Evolutionary conservation across 2,113 vertebrate species (phyloP), one percentile per base, ranked within the genome.

Genomic region (Panthera tigris): DNA sequence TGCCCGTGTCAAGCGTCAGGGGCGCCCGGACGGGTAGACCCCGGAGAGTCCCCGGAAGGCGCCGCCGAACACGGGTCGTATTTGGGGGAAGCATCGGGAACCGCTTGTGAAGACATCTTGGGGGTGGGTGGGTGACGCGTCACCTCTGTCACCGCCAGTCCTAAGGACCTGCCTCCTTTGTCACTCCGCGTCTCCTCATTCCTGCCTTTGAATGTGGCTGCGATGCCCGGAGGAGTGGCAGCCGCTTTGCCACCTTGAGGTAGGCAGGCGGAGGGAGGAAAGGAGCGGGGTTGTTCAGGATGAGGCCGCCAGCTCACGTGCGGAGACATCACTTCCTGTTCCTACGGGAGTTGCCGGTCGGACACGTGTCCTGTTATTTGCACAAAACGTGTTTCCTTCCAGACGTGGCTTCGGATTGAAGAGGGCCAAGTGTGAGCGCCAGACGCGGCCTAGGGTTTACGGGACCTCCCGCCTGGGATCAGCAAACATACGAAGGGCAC

Each of bases 251-350:
- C 31, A 25, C 78, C 18, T 33, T 19, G 66, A 89, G 55, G 76
- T 9, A 1, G 18, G 16, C 15, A 11, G 31, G 15, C 0, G 4
- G 36, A 63, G 5, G 7, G 45, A 9, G 1, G 8, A n/a, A 2
- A 27, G 39, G 1, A 29, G 10, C 0, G 1, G 31, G n/a, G 2
- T 39, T 41, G 45, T 29, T 41, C 15, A 1, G 2, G 13, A 2
- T 0, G 36, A 80, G 48, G 50, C 27, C 0, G 0, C 31, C 7
- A 1, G 5, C 33, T 18, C 0, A 1, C 12, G 52, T 14, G 16
- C 8, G 5, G 50, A 4, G 7, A 21, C 7, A 3, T 19, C 9
- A 1, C 7, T 11, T 19, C 63, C 18, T 11, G 52, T 5, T 31
- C 41, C 74, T 11, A 5, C 7, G 25, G 19, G 45, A n/a, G 19